phyloP scores from a whole-genome alignment of 2,797 vertebrate genomes.

The Nannoperca australis region DNA sequence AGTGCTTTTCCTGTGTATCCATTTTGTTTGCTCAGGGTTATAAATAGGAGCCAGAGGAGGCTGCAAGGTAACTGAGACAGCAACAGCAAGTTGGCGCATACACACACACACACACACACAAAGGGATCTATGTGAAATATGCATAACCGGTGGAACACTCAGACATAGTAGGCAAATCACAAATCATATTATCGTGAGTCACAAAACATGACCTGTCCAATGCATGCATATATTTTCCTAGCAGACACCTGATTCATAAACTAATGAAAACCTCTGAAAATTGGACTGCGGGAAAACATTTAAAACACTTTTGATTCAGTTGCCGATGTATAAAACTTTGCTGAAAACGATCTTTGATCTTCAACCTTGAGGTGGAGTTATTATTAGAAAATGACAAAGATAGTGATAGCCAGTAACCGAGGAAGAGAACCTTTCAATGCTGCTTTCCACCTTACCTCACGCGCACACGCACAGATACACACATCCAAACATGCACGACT shows the following conservation, averaged over 20 bases:
- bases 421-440: slow-evolving; percentile 38
- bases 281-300: too few relatives aligned
- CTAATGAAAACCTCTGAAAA: background rate
- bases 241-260: background rate
- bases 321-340: slow-evolving; percentile 8
- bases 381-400: slow-evolving; percentile 73
- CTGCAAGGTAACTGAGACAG: slow-evolving; percentile 60
- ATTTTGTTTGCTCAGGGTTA: slow-evolving; percentile 72
- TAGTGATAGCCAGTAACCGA: slow-evolving; percentile 50
- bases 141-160: background rate
- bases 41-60: slow-evolving; percentile 69
- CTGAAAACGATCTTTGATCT: slow-evolving; percentile 36
- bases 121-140: slow-evolving; percentile 43
- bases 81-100: slow-evolving; percentile 32
- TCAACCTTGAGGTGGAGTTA: slow-evolving; percentile 57
- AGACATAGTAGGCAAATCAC: background rate
- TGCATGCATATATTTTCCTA: background rate
- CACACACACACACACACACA: slow-evolving; percentile 29
- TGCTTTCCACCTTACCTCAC: slow-evolving; percentile 19
- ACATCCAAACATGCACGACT: slow-evolving; percentile 1
- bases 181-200: slow-evolving; percentile 7
- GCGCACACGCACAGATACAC: slow-evolving; percentile 1
- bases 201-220: slow-evolving; percentile 8
- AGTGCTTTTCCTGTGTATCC: slow-evolving; percentile 50
- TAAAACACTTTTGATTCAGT: slow-evolving; percentile 19